A percentile compares a stretch with the other conserved stretches of the same genome.
phyloP scores from a whole-genome alignment of 2,797 vertebrate genomes.

The Zenarchopterus dispar region DNA sequence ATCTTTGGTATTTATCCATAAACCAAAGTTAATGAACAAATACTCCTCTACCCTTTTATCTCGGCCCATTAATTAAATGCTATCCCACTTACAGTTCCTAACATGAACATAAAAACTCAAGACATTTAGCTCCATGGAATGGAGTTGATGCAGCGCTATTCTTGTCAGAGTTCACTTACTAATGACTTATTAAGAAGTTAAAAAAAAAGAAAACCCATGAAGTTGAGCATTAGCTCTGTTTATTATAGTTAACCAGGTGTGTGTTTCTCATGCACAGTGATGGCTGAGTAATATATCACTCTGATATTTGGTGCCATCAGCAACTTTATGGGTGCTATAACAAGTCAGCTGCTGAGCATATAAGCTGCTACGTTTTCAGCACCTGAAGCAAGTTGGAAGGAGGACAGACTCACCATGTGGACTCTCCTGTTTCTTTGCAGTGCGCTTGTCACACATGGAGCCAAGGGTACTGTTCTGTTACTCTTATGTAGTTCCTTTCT shows the following conservation, averaged over 20 bases:
- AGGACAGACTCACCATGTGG: slow-evolving; percentile 53
- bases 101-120: too few relatives aligned
- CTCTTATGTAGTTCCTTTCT: slow-evolving; percentile 1
- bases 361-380: slow-evolving; percentile 33
- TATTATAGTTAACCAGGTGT: slow-evolving; percentile 57
- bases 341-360: slow-evolving; percentile 35
- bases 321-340: slow-evolving; percentile 32
- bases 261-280: slow-evolving; percentile 52
- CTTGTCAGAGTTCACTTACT: too few relatives aligned
- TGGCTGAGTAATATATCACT: slow-evolving; percentile 23
- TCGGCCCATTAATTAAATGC: too few relatives aligned
- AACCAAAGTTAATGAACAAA: too few relatives aligned
- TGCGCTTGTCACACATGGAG: slow-evolving; percentile 33
- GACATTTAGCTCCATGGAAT: too few relatives aligned
- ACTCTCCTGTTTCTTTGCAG: slow-evolving; percentile 57
- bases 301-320: slow-evolving; percentile 8
- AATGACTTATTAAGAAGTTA: too few relatives aligned
- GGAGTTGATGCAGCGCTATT: too few relatives aligned
- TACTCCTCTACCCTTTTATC: too few relatives aligned
- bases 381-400: slow-evolving; percentile 28
- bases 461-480: slow-evolving; percentile 44
- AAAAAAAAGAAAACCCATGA: background rate
- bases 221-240: slow-evolving; percentile 25
- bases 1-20: too few relatives aligned
- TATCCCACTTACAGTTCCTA: too few relatives aligned